Percentiles rank a stretch among this genome's conserved stretches.
These are phyloP conservation scores for Thecophora atra DNA, from an alignment of 2,888 invertebrate genomes.

Conservation along the genomic window DNA sequence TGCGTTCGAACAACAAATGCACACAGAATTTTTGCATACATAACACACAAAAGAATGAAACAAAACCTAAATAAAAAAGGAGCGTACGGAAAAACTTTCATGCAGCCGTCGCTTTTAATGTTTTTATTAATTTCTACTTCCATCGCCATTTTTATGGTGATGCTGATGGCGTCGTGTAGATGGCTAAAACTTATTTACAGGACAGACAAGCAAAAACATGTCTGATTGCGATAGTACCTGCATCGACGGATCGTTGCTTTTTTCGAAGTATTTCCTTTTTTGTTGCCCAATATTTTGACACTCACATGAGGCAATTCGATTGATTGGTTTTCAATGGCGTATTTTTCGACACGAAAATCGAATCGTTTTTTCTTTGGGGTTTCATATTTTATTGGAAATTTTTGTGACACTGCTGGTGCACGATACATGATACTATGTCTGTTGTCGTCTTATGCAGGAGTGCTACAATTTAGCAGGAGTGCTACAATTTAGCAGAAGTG, in stretches of 20 bases:
- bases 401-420: too few relatives aligned
- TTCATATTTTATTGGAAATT: not conserved
- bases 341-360: not conserved
- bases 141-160: conserved; percentile 22
- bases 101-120: conserved; percentile 2
- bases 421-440: conserved; percentile 4
- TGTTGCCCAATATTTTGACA: not conserved
- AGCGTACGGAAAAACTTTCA: not conserved
- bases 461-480: too few relatives aligned
- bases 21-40: too few relatives aligned
- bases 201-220: not conserved
- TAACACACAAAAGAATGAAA: not conserved
- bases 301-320: conserved; percentile 5
- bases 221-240: not conserved
- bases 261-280: too few relatives aligned
- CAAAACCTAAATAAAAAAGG: not conserved
- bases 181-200: not conserved
- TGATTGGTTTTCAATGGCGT: conserved; percentile 28
- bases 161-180: not conserved
- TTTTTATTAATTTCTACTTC: conserved; percentile 32
- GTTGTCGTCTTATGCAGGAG: not conserved
- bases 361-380: not conserved
- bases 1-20: too few relatives aligned
- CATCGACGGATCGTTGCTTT: too few relatives aligned
- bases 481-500: too few relatives aligned